These are phyloP conservation scores for Dipodomys stephensi DNA, from an alignment of 2,113 vertebrate species.

Conservation along the genomic window DNA sequence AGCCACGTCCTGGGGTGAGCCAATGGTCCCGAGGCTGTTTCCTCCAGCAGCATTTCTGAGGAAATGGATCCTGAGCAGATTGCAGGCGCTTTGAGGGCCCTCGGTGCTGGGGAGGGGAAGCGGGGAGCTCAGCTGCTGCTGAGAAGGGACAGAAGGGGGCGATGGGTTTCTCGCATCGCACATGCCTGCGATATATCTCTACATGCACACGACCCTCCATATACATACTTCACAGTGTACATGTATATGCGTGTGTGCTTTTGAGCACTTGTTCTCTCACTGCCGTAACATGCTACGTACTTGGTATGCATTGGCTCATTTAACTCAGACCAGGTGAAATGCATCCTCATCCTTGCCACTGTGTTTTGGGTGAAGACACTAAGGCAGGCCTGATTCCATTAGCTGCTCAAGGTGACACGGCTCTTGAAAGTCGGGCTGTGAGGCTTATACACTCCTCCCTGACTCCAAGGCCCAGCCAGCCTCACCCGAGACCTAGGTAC, in stretches of 20 bases:
- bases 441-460: background rate
- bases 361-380: background rate
- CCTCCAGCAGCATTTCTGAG: background rate
- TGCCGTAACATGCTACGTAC: background rate
- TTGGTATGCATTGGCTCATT: background rate
- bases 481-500: background rate
- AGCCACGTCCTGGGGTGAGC: background rate
- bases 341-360: background rate
- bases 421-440: background rate
- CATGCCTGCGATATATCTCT: fast-evolving
- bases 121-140: too few species aligned
- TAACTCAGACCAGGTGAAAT: background rate
- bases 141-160: background rate
- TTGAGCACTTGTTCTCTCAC: background rate
- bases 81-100: background rate
- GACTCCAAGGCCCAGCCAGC: background rate
- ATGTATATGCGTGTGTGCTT: too few species aligned
- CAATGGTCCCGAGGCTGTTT: background rate
- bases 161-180: background rate
- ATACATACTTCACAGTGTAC: background rate
- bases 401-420: background rate
- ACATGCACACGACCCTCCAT: background rate
- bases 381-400: background rate
- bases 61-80: background rate
- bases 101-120: too few species aligned